Base-by-base conservation (phyloP, 1,140 invertebrate genomes). In the Pogonus chalceus region DNA sequence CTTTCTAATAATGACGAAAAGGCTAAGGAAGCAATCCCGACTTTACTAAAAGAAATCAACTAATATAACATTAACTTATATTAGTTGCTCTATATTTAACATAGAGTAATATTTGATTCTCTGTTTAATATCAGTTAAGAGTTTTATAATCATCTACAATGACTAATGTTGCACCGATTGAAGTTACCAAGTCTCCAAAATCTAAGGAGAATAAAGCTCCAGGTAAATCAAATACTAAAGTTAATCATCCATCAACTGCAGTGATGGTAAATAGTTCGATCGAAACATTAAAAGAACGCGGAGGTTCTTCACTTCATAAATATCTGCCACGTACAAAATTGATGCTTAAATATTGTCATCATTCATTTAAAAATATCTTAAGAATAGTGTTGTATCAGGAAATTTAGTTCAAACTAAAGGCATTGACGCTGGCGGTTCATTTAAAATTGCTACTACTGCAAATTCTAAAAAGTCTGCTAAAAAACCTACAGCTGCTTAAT, bases 331-430 rank as follows among this genome's bases (percentile, higher is more conserved):
- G 39, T 80, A 79, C 68, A 79, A 78, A 47, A 68, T 79, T 20
- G 79, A 80, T 65, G 70, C 72, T 14, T 76, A 79, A 52, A 79
- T 77, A 64, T 60, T 74, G 54, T 72, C 78, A 4, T 75, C 77
- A n/a, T 81, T 80, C 69, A 80, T 80, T 53, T 78, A 76, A 57
- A 79, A 78, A 56, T 79, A 77, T 52, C 60, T 82, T 56, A 81
- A 79, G 62, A 66, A 64, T 39, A 78, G 78, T 20, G 78, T 82
- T 18, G 69, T 66, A 0, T 71, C 68, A 18, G 79, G 79, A 22
- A 65, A 68, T 2, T 59, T 83, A 23, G 72, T 79, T 2, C 79
- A 80, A 68, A 76, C 77, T 23, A 81, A 81, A 60, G 79, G 80
- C 14, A 80, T 79, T 58, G 79, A 79, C 3, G 80, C 79, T 0